A percentile compares a stretch with the other conserved stretches of the same genome.
Evolutionary conservation across 2,888 invertebrate species (phyloP).

Genomic region (Branchellion lobata): DNA sequence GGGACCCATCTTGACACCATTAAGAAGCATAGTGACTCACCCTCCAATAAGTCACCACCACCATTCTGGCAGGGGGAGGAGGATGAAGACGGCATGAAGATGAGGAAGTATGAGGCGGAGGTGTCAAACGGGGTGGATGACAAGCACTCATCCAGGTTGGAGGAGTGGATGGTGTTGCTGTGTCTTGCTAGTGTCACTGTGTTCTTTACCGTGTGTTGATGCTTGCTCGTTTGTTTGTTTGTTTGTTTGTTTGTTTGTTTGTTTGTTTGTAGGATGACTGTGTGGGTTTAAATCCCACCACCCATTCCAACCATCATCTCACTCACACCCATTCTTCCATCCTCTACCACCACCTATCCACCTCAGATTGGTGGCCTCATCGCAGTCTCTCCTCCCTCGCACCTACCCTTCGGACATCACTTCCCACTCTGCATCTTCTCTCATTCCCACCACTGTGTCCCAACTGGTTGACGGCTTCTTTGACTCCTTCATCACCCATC

Average conservation of each 20-base stretch:
- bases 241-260: no score
- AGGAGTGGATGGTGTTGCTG: no score
- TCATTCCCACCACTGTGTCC: not conserved
- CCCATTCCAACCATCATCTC: not conserved
- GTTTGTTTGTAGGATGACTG: no score
- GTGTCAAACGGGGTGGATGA: not conserved
- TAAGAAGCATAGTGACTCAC: no score
- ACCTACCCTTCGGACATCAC: not conserved
- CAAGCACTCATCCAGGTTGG: not conserved
- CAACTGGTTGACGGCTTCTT: not conserved
- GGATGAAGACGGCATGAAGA: not conserved
- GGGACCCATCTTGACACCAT: no score
- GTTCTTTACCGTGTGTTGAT: no score
- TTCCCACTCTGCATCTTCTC: not conserved
- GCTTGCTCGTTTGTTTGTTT: no score
- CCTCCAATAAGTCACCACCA: no score
- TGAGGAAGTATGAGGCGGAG: not conserved
- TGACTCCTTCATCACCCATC: not conserved
- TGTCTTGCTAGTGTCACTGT: no score
- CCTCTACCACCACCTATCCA: not conserved
- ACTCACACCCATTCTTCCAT: no score
- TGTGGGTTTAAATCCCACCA: not conserved
- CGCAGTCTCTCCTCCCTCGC: not conserved
- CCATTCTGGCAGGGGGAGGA: not conserved
- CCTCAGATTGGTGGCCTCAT: not conserved